A percentile compares a stretch with the other conserved stretches of the same genome.
phyloP scores from a whole-genome alignment of 2,888 invertebrate genomes.

The Amblyjoppa fuscipennis region DNA sequence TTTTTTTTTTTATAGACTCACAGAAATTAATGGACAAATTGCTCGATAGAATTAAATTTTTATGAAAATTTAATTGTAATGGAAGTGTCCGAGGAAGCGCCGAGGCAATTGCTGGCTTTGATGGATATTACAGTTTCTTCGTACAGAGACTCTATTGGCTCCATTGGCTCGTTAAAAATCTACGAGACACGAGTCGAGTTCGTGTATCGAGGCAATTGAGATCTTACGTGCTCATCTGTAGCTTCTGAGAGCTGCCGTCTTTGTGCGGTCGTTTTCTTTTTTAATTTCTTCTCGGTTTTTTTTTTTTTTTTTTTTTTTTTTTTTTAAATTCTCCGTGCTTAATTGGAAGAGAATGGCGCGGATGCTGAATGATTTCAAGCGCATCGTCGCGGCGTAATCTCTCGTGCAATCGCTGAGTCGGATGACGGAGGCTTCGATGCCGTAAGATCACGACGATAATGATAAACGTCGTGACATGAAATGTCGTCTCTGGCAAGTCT shows the following conservation, averaged over 20 bases:
- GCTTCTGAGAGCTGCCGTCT: neutral
- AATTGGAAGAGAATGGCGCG: slow-evolving; percentile 30
- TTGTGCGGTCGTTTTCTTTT: neutral
- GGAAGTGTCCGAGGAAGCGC: neutral
- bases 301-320: neutral
- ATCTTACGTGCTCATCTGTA: slow-evolving; percentile 20
- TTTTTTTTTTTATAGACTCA: neutral
- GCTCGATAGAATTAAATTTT: neutral
- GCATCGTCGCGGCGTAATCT: slow-evolving; percentile 59
- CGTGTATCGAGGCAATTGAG: neutral
- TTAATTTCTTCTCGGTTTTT: neutral
- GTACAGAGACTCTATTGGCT: neutral
- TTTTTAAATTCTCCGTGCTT: slow-evolving; percentile 16
- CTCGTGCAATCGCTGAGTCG: slow-evolving; percentile 59
- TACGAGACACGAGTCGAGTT: neutral
- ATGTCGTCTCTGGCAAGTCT: no score
- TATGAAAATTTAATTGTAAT: neutral
- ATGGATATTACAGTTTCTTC: neutral
- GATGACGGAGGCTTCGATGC: slow-evolving; percentile 63
- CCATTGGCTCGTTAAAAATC: slow-evolving; percentile 13
- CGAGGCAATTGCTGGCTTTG: neutral
- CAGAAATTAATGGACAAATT: neutral
- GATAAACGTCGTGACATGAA: no score
- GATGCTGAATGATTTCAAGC: slow-evolving; percentile 52
- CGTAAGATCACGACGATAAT: slow-evolving; percentile 12